Conservation (phyloP, 1,140 invertebrate genomes). For the Sycophila sp. region DNA sequence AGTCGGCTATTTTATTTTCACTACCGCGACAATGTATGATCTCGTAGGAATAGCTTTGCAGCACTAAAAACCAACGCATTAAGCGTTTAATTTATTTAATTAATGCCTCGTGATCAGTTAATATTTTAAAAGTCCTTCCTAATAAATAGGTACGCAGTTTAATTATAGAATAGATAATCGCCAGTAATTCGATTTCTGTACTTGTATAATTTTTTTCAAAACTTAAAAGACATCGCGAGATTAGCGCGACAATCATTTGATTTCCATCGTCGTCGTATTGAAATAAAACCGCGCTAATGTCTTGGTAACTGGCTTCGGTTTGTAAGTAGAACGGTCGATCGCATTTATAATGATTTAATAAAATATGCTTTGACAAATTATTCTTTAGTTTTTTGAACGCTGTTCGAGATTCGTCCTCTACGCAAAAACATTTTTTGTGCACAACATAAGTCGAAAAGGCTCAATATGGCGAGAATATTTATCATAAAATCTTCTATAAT, state of each 20-base stretch:
- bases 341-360: not conserved
- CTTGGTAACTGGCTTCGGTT: conserved; percentile 3
- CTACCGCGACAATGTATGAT: conserved; percentile 5
- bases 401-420: not conserved
- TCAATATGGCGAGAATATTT: not conserved
- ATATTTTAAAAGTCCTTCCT: conserved; percentile 9
- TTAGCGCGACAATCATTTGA: no score
- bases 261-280: conserved; percentile 6
- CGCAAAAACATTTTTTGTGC: not conserved
- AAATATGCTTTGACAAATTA: not conserved
- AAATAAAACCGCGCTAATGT: conserved; percentile 28
- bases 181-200: conserved; percentile 29
- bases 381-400: not conserved
- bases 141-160: conserved; percentile 24
- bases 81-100: conserved; percentile 1
- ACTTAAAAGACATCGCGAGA: no score
- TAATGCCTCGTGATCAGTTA: conserved; percentile 33
- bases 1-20: no score
- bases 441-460: not conserved
- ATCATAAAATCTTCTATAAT: not conserved
- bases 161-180: conserved; percentile 19
- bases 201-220: conserved; percentile 22
- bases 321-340: not conserved
- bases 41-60: conserved; percentile 9
- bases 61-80: conserved; percentile 4